Evolutionary conservation across 2,113 vertebrate genomes (phyloP), one percentile per base, ranked within the genome.

Genomic region (Charadrius vociferus): DNA sequence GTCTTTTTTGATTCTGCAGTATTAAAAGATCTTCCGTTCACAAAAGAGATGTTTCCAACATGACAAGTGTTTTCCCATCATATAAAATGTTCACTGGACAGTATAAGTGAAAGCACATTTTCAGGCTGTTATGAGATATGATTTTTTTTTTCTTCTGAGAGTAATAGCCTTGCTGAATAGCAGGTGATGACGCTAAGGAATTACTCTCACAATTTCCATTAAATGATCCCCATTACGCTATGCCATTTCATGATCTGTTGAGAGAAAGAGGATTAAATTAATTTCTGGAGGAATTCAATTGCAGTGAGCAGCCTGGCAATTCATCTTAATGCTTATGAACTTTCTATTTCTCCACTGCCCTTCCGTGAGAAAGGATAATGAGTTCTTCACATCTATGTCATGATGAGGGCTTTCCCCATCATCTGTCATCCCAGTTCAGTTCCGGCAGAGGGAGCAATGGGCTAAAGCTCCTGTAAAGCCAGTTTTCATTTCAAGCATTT

Each of bases 391-490:
- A 13, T 53, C 61, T 8, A 12, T 91, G 74, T 70, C 2, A 1
- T 87, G 70, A 56, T 34, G 75, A 59, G 83, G 37, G 32, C 24
- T 95, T 79, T 96, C 75, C 73, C 52, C 41, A 4, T 74, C 12
- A 4, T 74, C 12, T 94, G 84, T 90, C 75, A 80, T 93, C 84
- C 85, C 89, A 32, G 61, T 53, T 88, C 81, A 66, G 80, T 84
- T 83, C 97, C 98, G 75, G 96, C 93, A 98, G 98, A 98, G 97
- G 95, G 96, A 97, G 97, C 96, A 97, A 55, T 82, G 77, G 50
- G 86, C 96, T 94, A 78, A 97, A 96, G 70, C 88, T 86, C 65
- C 84, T 85, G 45, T 52, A 85, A 94, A 88, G 81, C 65, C 70
- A 56, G 32, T 62, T 93, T 81, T 78, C 27, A 9, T 67, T 85